Base-by-base conservation (phyloP, 2,113 vertebrate genomes). In the Aleadryas rufinucha region DNA sequence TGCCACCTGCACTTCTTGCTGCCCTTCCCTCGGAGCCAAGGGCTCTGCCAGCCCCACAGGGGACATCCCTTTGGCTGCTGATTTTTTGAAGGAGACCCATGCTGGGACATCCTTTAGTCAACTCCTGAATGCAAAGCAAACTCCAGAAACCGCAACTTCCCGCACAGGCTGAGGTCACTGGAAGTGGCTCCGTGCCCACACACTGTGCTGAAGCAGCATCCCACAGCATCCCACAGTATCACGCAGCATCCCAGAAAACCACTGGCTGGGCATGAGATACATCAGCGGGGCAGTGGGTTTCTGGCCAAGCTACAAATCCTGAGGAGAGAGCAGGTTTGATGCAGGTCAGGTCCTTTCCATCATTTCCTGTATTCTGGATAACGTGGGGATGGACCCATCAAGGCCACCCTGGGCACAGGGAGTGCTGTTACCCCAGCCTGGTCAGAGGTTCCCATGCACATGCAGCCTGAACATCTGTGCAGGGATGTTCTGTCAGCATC, bases 151-250 rank as follows among this genome's bases (percentile, higher is more conserved):
- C 5, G 11, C 4, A 27, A 3, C 11, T 19, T 53, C 35, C 24
- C 1, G 0, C 4, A 1, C 22, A 4, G 39, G 42, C 33, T n/a
- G 65, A 6, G 3, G 56, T 19, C 22, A 11, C 52, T 4, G 13
- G 12, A 54, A 41, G 17, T 20, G 6, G 16, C 44, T 50, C 39
- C 0, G 0, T 21, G 16, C 35, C 19, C 39, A 4, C 7, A 20
- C 47, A 13, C 17, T 21, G 31, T 27, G 37, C 44, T 74, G 63
- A 30, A 49, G 42, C 54, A 33, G 11, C 14, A 28, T 28, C 60
- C 47, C 3, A 2, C 31, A 24, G 47, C 5, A 50, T 15, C 68
- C 63, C 13, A 9, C 39, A 50, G 16, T 37, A 68, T 45, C 54
- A 66, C 17, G 11, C 37, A 47, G 16, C 42, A 66, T 33, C 53